Base-by-base conservation (phyloP, 2,113 vertebrate genomes). In the Centropus unirufus region DNA sequence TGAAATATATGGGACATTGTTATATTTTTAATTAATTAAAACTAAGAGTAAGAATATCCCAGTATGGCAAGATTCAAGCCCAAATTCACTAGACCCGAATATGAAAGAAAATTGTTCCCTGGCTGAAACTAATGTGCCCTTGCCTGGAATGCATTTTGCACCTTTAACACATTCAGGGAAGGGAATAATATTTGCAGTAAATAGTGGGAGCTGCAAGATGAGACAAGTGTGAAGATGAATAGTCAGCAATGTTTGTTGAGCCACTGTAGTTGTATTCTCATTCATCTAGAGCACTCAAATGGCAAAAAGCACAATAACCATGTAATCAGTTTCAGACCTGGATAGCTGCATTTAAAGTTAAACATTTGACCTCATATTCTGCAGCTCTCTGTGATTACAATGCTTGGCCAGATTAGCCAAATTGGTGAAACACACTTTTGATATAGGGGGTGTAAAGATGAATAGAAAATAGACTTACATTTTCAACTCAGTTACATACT, bases 191-290 rank as follows among this genome's bases (percentile, higher is more conserved):
- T 14, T 73, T 54, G 72, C 63, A 69, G 30, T 72, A 89, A 93
- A 84, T 90, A 92, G 2, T 79, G 42, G 68, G 72, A 92, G 62
- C 69, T 87, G 67, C 94, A 93, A 68, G 93, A 95, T 73, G 73
- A 89, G 77, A 89, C 89, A 75, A 82, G 89, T 76, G 64, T 30
- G 30, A 91, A 91, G 62, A 87, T 92, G 81, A 95, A 92, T 92
- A 87, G 95, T 46, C 32, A 52, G 77, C 66, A 92, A 89, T 85
- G 78, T 62, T 91, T 59, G 32, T 19, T 84, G 49, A 92, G 86
- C 61, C 77, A 89, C 89, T 93, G 87, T 57, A 91, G 62, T 19
- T 72, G 16, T 73, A 89, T 84, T 95, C 26, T 58, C 49, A 51
- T 83, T 93, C 92, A 75, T 79, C 40, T 58, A 46, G 66, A 92